Evolutionary conservation across 2,888 invertebrate genomes (phyloP).

Genomic region (Lottia gigantea): DNA sequence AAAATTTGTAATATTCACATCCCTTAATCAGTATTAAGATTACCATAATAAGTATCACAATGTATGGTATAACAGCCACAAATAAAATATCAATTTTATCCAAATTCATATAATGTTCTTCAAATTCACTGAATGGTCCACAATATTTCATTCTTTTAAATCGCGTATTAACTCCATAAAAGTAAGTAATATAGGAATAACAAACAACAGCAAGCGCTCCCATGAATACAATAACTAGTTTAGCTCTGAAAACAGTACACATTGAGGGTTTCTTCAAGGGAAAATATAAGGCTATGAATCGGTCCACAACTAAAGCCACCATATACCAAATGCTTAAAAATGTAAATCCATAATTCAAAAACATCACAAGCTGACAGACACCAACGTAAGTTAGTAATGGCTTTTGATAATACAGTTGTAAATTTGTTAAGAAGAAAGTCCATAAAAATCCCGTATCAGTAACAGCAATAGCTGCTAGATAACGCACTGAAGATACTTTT

Average conservation of each 20-base stretch:
- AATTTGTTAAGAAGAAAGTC: constrained; percentile 71
- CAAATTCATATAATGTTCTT: constrained; percentile 32
- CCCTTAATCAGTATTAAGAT: constrained; percentile 44
- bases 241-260: constrained; percentile 60
- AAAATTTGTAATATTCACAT: constrained; percentile 41
- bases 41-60: constrained; percentile 41
- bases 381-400: constrained; percentile 66
- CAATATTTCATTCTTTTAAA: constrained; percentile 14
- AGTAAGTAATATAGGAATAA: constrained; percentile 57
- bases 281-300: constrained; percentile 52
- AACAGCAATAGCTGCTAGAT: constrained; percentile 80
- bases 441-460: constrained; percentile 82
- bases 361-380: constrained; percentile 80
- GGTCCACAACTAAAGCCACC: constrained; percentile 48
- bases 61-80: constrained; percentile 44
- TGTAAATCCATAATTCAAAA: constrained; percentile 71
- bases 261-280: constrained; percentile 49
- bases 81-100: constrained; percentile 47
- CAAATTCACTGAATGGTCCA: constrained; percentile 28
- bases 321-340: constrained; percentile 56
- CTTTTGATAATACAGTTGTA: constrained; percentile 31
- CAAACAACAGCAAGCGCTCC: constrained; percentile 46
- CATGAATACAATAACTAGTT: constrained; percentile 52
- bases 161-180: constrained; percentile 36
- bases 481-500: constrained; percentile 82